Conservation (phyloP, 2,888 invertebrate genomes). For the Notodonta dromedarius region DNA sequence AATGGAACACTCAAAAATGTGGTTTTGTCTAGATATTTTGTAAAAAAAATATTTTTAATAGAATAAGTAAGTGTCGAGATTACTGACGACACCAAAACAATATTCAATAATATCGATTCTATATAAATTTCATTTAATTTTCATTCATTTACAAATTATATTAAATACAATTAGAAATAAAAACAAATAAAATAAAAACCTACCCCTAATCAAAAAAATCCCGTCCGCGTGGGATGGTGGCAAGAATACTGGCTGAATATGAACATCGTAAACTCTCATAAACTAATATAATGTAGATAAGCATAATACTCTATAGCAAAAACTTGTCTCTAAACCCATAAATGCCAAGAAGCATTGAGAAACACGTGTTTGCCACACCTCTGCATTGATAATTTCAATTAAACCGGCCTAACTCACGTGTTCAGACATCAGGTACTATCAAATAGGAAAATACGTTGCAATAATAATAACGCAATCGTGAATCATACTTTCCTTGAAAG, state of each 20-base stretch:
- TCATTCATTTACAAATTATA: too few relatives aligned
- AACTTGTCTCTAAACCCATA: background rate
- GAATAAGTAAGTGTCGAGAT: background rate
- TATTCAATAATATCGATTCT: too few relatives aligned
- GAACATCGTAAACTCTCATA: too few relatives aligned
- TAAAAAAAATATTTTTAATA: background rate
- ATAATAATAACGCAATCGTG: constrained; percentile 32
- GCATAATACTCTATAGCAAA: background rate
- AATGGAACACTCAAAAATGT: background rate
- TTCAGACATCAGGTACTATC: constrained; percentile 2
- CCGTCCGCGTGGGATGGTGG: too few relatives aligned
- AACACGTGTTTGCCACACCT: constrained; percentile 12
- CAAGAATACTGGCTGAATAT: too few relatives aligned
- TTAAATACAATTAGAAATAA: too few relatives aligned
- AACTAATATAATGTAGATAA: too few relatives aligned
- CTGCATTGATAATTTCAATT: constrained; percentile 1
- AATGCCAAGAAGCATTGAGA: constrained; percentile 7
- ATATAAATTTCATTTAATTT: too few relatives aligned
- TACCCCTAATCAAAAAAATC: too few relatives aligned
- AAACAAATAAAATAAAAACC: too few relatives aligned
- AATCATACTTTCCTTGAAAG: constrained; percentile 43
- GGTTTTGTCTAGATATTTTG: background rate
- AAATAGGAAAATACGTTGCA: constrained; percentile 22
- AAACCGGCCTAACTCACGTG: background rate
- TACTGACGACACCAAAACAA: background rate